Evolutionary conservation across 2,888 invertebrate genomes (phyloP), one percentile per base, ranked within the genome.

Genomic region (Sceliomorpha sp.): DNA sequence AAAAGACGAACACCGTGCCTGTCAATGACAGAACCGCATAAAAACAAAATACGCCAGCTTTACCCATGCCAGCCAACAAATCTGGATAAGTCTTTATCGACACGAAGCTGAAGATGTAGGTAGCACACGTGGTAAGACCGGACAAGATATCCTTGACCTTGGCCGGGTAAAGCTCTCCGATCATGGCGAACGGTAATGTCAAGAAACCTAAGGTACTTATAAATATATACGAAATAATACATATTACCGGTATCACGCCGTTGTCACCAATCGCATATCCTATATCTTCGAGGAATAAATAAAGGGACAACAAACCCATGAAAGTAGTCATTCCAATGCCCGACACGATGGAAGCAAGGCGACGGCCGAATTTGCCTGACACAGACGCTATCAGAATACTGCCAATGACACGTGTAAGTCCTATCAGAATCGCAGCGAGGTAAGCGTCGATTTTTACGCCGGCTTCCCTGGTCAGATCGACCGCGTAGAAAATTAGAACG

Each of bases 161-260:
- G 6, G 88, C 74, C 0, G 91, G 91, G 70, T 90, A 91, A 3
- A 91, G 85, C 73, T 91, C 91, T 0, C 91, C 91, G 0, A 91
- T 80, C 89, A 91, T 89, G 0, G 91, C 91, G 76, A 91, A 91
- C 0, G 91, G 91, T 1, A 91, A 74, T 0, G 90, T 90, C n/a
- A 91, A 79, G 69, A 91, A 91, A 0, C 91, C 91, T 0, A 91
- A 59, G 0, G 91, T 90, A 55, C 90, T 90, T 10, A 88, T 86
- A 56, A 91, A 89, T 58, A 91, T 90, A 72, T 90, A 91, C 34
- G 87, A 70, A 5, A 91, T 74, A 1, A 91, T 76, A 8, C 89
- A 82, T 0, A 88, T 31, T 0, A 90, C 80, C 0, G 91, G 90
- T 0, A 91, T 72, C 47, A 89, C 0, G 0, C 84, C 79, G 0